phyloP scores from a whole-genome alignment of 2,888 invertebrate species.

The Dynastes maya region DNA sequence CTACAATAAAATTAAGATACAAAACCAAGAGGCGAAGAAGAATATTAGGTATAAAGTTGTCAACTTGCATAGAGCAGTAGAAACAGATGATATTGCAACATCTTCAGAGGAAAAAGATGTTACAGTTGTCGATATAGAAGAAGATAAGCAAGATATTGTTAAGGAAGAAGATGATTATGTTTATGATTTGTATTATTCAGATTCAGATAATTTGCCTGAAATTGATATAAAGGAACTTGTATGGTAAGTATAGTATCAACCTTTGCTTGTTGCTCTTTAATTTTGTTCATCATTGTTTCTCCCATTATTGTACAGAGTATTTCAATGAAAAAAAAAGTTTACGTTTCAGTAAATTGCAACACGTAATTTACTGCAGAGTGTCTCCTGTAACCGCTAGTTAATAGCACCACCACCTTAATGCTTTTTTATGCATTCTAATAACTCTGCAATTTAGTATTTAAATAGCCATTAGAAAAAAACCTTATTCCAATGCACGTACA shows the following conservation, averaged over 20 bases:
- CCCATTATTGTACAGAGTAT: too few species aligned
- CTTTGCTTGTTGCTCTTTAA: too few species aligned
- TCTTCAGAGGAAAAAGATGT: slow-evolving; percentile 66
- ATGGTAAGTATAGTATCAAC: background rate
- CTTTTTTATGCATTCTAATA: too few species aligned
- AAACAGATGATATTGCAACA: slow-evolving; percentile 62
- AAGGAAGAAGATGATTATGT: slow-evolving; percentile 69
- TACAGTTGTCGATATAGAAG: slow-evolving; percentile 75
- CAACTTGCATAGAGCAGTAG: slow-evolving; percentile 72
- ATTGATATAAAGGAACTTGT: slow-evolving; percentile 68
- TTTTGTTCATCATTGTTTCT: too few species aligned
- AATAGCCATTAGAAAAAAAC: too few species aligned
- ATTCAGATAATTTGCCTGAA: slow-evolving; percentile 70
- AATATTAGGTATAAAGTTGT: slow-evolving; percentile 76
- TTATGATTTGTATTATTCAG: slow-evolving; percentile 78
- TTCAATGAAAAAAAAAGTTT: too few species aligned
- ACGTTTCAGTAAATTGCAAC: too few species aligned
- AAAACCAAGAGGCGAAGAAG: slow-evolving; percentile 70
- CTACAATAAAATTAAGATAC: slow-evolving; percentile 69
- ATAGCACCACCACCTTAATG: too few species aligned
- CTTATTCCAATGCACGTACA: too few species aligned
- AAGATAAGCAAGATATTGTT: slow-evolving; percentile 65
- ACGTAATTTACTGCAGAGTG: too few species aligned
- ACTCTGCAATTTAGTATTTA: too few species aligned
- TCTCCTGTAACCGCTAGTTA: too few species aligned